These are phyloP conservation scores for Brachionus calyciflorus DNA, from an alignment of 1,140 invertebrate genomes.

Conservation along the genomic window DNA sequence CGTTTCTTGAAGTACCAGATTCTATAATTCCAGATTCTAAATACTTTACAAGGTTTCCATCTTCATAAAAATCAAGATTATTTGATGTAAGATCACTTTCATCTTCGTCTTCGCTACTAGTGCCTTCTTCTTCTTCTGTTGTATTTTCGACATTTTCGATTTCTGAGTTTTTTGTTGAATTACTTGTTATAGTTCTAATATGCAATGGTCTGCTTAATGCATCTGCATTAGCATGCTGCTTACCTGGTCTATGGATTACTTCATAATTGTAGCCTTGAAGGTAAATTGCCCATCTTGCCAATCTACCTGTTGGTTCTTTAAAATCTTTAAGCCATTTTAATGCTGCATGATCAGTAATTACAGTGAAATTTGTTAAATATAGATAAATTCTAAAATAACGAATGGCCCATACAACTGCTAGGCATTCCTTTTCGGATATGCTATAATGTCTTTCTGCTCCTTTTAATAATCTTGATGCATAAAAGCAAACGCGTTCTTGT, in stretches of 20 bases:
- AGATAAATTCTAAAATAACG: slow-evolving; percentile 62
- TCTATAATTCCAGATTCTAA: not conserved
- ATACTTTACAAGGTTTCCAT: not conserved
- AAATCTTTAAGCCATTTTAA: slow-evolving; percentile 57
- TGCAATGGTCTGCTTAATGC: too few relatives aligned
- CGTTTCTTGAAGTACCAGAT: not conserved
- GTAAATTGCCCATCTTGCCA: too few relatives aligned
- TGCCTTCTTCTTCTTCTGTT: slow-evolving; percentile 48
- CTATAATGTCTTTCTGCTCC: slow-evolving; percentile 60
- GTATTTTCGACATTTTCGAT: slow-evolving; percentile 49
- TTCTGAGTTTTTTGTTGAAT: slow-evolving; percentile 30
- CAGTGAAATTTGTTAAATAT: slow-evolving; percentile 60
- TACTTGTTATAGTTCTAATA: too few relatives aligned
- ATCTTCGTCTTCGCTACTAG: slow-evolving; percentile 50
- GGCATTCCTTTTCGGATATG: slow-evolving; percentile 62
- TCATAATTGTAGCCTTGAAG: too few relatives aligned
- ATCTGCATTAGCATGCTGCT: too few relatives aligned
- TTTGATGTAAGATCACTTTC: not conserved
- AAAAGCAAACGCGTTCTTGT: not conserved
- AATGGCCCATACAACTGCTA: slow-evolving; percentile 62
- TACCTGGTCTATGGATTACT: too few relatives aligned
- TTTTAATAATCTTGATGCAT: slow-evolving; percentile 57
- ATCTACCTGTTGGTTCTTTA: slow-evolving; percentile 49
- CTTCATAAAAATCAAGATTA: not conserved
- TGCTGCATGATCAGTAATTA: slow-evolving; percentile 63